Base-by-base conservation (phyloP, 2,797 vertebrate genomes). In the Cryptoprocta ferox region DNA sequence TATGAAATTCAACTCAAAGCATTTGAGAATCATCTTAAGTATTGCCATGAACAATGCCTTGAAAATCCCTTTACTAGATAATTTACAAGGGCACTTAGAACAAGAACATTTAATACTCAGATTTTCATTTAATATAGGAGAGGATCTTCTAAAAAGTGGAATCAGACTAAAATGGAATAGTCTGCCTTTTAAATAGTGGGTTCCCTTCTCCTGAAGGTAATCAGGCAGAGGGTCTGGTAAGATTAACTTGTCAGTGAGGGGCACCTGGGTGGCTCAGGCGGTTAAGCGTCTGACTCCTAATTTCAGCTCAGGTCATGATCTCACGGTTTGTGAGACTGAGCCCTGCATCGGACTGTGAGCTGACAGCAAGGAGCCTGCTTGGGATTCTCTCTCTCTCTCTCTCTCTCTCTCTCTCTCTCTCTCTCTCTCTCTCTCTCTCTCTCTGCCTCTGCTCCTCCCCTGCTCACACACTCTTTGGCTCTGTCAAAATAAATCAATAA, bases 71-170 rank as follows among this genome's bases (percentile, higher is more conserved):
- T 70, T 6, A 56, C 42, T 50, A 61, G 42, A 32, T 48, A 45
- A 92, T 50, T 87, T 65, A 61, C 19, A 80, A 32, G 5, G 10
- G 91, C 88, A 39, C 6, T 61, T 70, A 50, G 48, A 95, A 85
- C 35, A 89, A 83, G 61, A 75, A 70, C 4, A 53, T 68, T 89
- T 89, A 59, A 50, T 7, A 45, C 42, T 94, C 19, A 56, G 28
- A 86, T 66, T 94, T 82, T 83, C 75, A 53, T 83, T 84, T 86
- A n/a, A 56, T 56, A 21, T 86, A 85, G 68, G 50, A 89, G 91
- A 91, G 15, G 56, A 16, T 1, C 19, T 39, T 87, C 50, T 93
- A 61, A 48, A 75, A 39, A 32, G 42, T 28, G 68, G 15, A 85
- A n/a, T 10, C 2, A 59, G 59, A 48, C 81, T 95, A 32, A 70